Conservation (phyloP, 2,888 invertebrate genomes). For the Phengaris alcon region DNA sequence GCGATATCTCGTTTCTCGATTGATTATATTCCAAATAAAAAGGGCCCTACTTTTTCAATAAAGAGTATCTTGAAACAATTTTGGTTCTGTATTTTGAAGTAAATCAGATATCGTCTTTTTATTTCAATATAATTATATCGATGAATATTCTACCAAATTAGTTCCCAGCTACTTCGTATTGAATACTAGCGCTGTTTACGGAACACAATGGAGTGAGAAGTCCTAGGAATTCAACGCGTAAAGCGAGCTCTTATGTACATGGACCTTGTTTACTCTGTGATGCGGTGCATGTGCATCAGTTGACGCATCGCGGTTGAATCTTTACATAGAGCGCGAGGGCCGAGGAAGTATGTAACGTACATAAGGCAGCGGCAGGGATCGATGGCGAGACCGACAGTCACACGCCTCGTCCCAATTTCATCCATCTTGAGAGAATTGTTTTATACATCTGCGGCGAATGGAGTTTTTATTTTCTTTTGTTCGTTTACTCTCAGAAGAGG, state of each 20-base stretch:
- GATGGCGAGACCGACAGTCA: slow-evolving; percentile 65
- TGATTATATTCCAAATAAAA: not conserved
- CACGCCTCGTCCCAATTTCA: slow-evolving; percentile 41
- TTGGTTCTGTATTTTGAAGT: too few relatives aligned
- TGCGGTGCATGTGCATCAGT: slow-evolving; percentile 69
- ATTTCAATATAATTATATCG: too few relatives aligned
- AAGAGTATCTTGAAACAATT: too few relatives aligned
- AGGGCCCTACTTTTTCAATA: too few relatives aligned
- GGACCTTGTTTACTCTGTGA: slow-evolving; percentile 47
- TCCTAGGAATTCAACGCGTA: slow-evolving; percentile 41
- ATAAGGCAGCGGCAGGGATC: slow-evolving; percentile 73
- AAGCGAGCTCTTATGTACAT: slow-evolving; percentile 42
- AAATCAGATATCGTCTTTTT: too few relatives aligned
- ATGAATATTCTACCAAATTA: not conserved
- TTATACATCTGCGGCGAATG: slow-evolving; percentile 23
- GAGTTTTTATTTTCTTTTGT: not conserved
- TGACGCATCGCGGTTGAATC: slow-evolving; percentile 76
- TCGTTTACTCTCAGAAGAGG: not conserved
- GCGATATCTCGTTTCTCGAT: slow-evolving; percentile 14
- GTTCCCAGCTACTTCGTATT: slow-evolving; percentile 24
- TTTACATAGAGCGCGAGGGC: slow-evolving; percentile 69
- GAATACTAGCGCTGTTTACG: slow-evolving; percentile 46
- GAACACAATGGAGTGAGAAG: slow-evolving; percentile 40
- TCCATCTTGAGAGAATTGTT: slow-evolving; percentile 36
- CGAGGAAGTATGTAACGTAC: slow-evolving; percentile 68